Percentiles rank a stretch among this genome's conserved stretches.
phyloP scores from a whole-genome alignment of 2,113 vertebrate genomes.

The Promerops cafer region DNA sequence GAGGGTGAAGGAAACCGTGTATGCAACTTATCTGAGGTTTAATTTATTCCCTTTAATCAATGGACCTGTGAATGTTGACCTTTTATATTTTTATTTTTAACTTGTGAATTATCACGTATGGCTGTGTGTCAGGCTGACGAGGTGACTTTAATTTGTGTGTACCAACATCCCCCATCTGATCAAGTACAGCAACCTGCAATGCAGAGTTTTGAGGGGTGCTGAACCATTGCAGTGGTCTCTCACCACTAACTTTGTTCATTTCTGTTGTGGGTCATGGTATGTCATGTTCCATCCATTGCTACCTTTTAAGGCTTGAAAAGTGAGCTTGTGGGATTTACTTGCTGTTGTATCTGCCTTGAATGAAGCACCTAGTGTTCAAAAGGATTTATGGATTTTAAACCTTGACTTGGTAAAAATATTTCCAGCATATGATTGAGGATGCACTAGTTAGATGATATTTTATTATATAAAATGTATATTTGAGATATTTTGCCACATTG shows the following conservation, averaged over 20 bases:
- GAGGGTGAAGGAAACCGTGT: slow-evolving; percentile 38
- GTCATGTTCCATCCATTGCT: slow-evolving; percentile 1
- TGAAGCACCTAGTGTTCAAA: slow-evolving; percentile 28
- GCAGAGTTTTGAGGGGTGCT: neutral
- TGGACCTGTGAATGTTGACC: slow-evolving; percentile 61
- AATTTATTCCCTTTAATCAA: slow-evolving; percentile 73
- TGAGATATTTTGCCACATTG: slow-evolving; percentile 60
- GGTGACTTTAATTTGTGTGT: neutral
- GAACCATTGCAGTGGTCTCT: neutral
- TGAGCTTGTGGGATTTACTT: slow-evolving; percentile 29
- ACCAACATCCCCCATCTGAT: neutral
- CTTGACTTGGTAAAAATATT: slow-evolving; percentile 47
- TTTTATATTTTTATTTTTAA: slow-evolving; percentile 55
- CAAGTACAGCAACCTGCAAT: neutral
- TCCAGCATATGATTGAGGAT: slow-evolving; percentile 43
- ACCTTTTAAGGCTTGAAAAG: neutral
- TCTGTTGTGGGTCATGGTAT: neutral
- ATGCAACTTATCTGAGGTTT: slow-evolving; percentile 55
- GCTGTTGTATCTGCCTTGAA: slow-evolving; percentile 37
- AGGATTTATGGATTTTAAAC: slow-evolving; percentile 21
- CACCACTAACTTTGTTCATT: neutral
- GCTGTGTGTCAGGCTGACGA: neutral
- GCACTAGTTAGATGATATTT: slow-evolving; percentile 54
- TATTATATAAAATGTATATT: slow-evolving; percentile 58
- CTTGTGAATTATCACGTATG: slow-evolving; percentile 36